Evolutionary conservation across 2,113 vertebrate genomes (phyloP).

Genomic region (Origma solitaria): DNA sequence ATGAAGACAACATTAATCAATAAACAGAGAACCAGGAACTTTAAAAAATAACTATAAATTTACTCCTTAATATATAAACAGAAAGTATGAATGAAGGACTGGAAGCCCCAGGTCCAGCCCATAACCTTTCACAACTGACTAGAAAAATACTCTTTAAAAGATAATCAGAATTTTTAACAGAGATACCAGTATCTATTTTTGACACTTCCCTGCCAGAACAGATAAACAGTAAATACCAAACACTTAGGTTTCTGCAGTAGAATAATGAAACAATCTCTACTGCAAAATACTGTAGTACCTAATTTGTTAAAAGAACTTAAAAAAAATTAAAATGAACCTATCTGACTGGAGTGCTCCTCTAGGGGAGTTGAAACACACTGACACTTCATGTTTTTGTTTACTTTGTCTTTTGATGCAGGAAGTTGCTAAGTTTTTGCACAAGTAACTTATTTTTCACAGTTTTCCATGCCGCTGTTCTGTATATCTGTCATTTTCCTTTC

Average conservation of each 20-base stretch:
- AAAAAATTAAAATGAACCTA: not conserved
- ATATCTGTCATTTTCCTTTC: not conserved
- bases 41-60: not conserved
- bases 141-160: not conserved
- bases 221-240: not conserved
- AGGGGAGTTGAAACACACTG: not conserved
- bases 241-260: not conserved
- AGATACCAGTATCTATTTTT: not conserved
- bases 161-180: not conserved
- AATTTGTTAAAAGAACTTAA: not conserved
- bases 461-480: not conserved
- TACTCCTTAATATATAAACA: not conserved
- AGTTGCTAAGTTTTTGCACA: not conserved
- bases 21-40: not conserved
- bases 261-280: not conserved
- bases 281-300: not conserved
- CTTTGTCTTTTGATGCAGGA: not conserved
- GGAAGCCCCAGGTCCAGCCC: not conserved
- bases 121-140: not conserved
- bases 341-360: not conserved
- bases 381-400: not conserved
- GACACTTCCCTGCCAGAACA: not conserved
- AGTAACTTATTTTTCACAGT: not conserved
- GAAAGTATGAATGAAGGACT: not conserved
- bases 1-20: not conserved